Base-by-base conservation (phyloP, 64 coral and sea anemone species). In the Porites australiensis region DNA sequence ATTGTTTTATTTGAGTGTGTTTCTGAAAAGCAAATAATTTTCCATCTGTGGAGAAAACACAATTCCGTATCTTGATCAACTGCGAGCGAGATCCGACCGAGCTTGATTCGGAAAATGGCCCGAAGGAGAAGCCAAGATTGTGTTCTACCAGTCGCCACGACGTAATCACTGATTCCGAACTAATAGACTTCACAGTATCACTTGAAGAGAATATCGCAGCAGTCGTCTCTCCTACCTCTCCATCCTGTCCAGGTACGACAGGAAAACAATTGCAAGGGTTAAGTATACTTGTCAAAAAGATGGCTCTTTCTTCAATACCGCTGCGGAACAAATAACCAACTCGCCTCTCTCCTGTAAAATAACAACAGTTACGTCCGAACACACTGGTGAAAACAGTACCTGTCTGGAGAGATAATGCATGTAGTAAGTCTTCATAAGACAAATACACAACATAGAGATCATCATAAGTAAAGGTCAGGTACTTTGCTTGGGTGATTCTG, bases 371-470 rank as follows among this genome's bases (percentile, higher is more conserved):
- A 8, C 0, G 9, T 47, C 58, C 59, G 2, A 55, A 82, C 2
- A 46, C 59, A 64, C 79, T 63, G 47, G 37, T 62, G 19, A 82
- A 21, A 61, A 49, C 13, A 1, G 13, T n/a, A 19, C 79, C 79
- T 62, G 79, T 64, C 60, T 82, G 23, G 37, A 82, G 79, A 82
- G 58, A 64, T 4, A 82, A 13, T 0, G 79, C 79, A 5, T 45
- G 23, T 1, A 64, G 14, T 22, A 5, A 74, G 2, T 27, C n/a
- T 0, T 75, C 4, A 6, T 59, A 49, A 27, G 51, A 5, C 7
- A 63, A n/a, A 72, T 74, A 88, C 11, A 75, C 67, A 62, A 88
- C 16, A 58, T 27, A 1, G 5, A 21, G 13, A 4, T 50, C 23
- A 22, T 55, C 44, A 37, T 5, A 3, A 12, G 73, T 72, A 23